Evolutionary conservation across 2,888 invertebrate genomes (phyloP), one percentile per base, ranked within the genome.

Genomic region (Sabatieria punctata): DNA sequence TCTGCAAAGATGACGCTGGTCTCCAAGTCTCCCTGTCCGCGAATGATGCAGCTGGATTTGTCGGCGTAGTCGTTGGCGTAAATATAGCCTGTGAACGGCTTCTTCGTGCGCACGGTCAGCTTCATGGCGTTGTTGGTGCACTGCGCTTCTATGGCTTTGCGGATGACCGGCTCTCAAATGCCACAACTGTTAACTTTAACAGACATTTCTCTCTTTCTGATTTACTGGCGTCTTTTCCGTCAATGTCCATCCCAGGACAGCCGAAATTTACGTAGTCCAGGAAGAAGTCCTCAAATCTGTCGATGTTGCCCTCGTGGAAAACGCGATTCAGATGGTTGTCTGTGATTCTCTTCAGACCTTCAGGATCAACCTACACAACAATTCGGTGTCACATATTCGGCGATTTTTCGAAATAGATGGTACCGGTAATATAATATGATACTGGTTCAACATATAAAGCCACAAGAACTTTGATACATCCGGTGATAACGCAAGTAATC

Each of bases 251-350:
- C 33, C 60, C 60, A 6, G 56, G 55, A 41, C 61, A 61, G 11
- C 60, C 58, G 43, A 59, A 59, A 6, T 60, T 60, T 24, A 61
- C 56, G 50, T 56, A 57, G 46, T 59, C 54, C 51, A 59, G 52
- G 49, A 61, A 57, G 38, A 54, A 55, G 2, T 47, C 36, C 43
- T 61, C 61, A 47, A 61, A 61, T 6, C 55, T 48, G n/a, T 36
- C 35, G 19, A 60, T 49, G 43, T 61, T 61, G 18, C 49, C 48
- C 2, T 57, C 55, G 8, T 59, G 56, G 51, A 61, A 61, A 6
- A 57, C 57, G 46, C 56, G 48, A 15, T 53, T 50, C 35, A 39
- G 42, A 22, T 50, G 47, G 15, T 35, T 35, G 18, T 56, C 57
- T 13, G 60, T 57, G 39, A 60, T 60, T 45, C 51, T 37, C 8